Evolutionary conservation across 2,113 vertebrate species (phyloP), one percentile per base, ranked within the genome.

Genomic region (Isurus oxyrinchus): DNA sequence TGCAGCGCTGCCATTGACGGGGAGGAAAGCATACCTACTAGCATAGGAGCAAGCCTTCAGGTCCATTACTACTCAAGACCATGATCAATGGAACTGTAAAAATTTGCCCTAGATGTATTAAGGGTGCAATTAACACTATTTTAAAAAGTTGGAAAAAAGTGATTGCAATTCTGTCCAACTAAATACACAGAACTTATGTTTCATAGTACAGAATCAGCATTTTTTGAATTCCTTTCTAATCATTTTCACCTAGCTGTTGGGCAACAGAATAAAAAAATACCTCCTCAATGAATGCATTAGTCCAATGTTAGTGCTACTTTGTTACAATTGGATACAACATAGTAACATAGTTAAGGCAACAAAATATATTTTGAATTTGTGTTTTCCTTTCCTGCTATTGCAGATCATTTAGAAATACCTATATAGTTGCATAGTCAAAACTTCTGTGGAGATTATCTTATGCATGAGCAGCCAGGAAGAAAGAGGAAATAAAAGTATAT

Each of bases 401-500:
- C 40, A 84, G 1, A 44, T 0, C 81, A 21, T 16, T 21, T 40
- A 11, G 81, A 84, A 84, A 44, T 49, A 84, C 16, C 16, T 11
- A 49, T 49, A 84, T 49, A 44, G 76, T 40, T 81, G 76, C 76
- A 81, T 1, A 81, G 81, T 84, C 40, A 84, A 49, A 84, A 49
- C 16, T 44, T 44, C 23, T 84, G 40, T 84, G 16, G n/a, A 44
- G 19, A 84, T 84, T 44, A 44, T 84, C 4, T n/a, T 84, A 23
- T 84, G 40, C 40, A 84, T 84, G n/a, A 84, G 13, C 23, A 40
- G 40, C 81, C 81, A 84, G 40, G 81, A 84, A 84, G 40, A 84
- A 84, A 84, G 79, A 40, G 81, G 81, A 84, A 84, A 84, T 84
- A 84, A 84, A 84, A 49, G 81, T 84, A 84, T 84, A 84, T 84